Evolutionary conservation across 2,888 invertebrate genomes (phyloP), one percentile per base, ranked within the genome.

Genomic region (Psylliodes chrysocephalus): DNA sequence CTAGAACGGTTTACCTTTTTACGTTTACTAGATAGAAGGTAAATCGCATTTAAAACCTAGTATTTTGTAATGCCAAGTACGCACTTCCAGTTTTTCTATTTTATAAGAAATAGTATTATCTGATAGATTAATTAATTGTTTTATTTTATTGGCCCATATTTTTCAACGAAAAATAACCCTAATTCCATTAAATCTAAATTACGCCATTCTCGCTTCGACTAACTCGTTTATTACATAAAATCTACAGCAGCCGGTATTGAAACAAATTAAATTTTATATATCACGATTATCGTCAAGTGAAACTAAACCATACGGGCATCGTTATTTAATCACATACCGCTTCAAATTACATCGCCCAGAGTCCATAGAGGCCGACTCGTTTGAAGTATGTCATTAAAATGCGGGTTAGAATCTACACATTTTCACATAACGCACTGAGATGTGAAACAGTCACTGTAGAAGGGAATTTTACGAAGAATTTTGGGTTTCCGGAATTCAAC

Each of bases 321-420:
- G 17, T 42, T 42, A 42, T 42, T 42, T 33, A 33, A 33, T 33
- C 33, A 42, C 42, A 17, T 42, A 8, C 42, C 18, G 17, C 18
- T 18, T 42, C 7, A 42, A 42, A 42, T 42, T 42, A 42, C 42
- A 38, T 14, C 2, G 10, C 10, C n/a, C 38, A 4, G 4, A 14
- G 38, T 38, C 38, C 38, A 8, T 7, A 42, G 7, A 42, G 18
- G 18, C 42, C 17, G 12, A 22, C 12, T 46, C 4, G 44, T 10
- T 12, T 19, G 8, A 49, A 14, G 25, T 12, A 10, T 28, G 12
- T 49, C 49, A 8, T 15, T 15, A 30, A 49, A 49, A 49, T 49
- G 49, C 49, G 49, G 49, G 49, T 30, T 49, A 30, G 12, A 49
- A 49, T 49, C n/a, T 28, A 14, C 28, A 49, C 49, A 28, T 3